These are phyloP conservation scores for Diorhabda carinulata DNA, from an alignment of 1,140 invertebrate species.

Conservation along the genomic window DNA sequence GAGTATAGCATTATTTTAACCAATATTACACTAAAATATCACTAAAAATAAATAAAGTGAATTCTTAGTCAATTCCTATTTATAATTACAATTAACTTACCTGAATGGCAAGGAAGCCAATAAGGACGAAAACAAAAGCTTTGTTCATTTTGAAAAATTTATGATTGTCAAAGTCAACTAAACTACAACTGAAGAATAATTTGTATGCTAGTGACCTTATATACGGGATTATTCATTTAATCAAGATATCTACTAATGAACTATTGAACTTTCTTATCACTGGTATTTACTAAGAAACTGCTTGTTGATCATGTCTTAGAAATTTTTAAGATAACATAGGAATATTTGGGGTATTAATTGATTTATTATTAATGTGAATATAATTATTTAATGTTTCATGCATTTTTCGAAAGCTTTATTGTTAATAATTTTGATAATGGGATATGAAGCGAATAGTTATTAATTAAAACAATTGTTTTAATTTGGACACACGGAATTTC, in stretches of 20 bases:
- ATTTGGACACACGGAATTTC: no score
- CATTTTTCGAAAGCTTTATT: not conserved
- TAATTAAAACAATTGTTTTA: no score
- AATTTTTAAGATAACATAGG: no score
- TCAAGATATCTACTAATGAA: not conserved
- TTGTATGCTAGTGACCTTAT: conserved; percentile 5
- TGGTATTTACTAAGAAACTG: not conserved
- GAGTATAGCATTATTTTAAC: no score
- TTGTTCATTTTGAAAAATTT: conserved; percentile 29
- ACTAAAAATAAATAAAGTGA: no score
- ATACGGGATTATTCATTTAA: not conserved
- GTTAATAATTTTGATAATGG: no score
- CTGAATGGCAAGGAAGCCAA: conserved; percentile 33
- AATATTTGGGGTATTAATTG: no score
- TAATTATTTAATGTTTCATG: not conserved
- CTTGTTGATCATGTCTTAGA: not conserved
- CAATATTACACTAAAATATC: no score
- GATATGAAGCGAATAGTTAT: no score
- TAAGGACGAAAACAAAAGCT: conserved; percentile 22
- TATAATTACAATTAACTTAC: conserved; percentile 19
- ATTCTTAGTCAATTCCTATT: no score
- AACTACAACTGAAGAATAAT: conserved; percentile 1
- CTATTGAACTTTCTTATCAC: conserved; percentile 12
- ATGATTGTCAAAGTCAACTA: conserved; percentile 2
- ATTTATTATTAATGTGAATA: not conserved